These are phyloP conservation scores for Melanerpes formicivorus DNA, from an alignment of 2,113 vertebrate genomes.

Conservation along the genomic window DNA sequence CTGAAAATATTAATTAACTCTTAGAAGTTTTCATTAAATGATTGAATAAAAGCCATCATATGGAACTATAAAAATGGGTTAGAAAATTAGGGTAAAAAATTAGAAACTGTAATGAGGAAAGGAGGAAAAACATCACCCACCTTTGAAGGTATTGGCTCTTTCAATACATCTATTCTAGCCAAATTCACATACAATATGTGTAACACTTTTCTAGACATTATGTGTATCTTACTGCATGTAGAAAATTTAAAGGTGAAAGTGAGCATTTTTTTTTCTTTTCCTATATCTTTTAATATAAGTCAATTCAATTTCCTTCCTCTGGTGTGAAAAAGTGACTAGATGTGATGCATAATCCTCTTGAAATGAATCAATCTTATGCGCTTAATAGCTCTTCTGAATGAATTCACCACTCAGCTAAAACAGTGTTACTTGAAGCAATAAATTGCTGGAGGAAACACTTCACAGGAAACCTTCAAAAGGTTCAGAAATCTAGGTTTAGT, in stretches of 20 bases:
- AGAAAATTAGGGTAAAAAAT: not conserved
- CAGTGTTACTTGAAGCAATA: not conserved
- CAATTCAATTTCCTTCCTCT: not conserved
- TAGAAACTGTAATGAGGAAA: not conserved
- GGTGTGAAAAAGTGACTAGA: not conserved
- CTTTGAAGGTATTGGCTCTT: not conserved
- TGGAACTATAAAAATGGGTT: not conserved
- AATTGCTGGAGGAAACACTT: rapidly evolving
- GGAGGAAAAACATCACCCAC: not conserved
- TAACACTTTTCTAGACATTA: not conserved
- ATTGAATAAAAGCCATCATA: not conserved
- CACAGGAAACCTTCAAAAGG: not conserved
- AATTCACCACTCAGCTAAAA: not conserved
- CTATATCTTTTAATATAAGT: not conserved
- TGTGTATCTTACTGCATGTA: not conserved
- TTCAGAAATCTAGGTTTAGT: not conserved
- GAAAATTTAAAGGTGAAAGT: not conserved
- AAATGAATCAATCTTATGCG: not conserved
- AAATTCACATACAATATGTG: not conserved
- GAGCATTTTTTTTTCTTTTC: not conserved
- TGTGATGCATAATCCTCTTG: not conserved
- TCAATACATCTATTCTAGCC: not conserved
- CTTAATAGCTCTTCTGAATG: not conserved
- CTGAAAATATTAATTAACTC: not conserved
- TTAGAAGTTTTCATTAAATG: not conserved